phyloP scores from a whole-genome alignment of 2,888 invertebrate species.

The Anarsia innoxiella region DNA sequence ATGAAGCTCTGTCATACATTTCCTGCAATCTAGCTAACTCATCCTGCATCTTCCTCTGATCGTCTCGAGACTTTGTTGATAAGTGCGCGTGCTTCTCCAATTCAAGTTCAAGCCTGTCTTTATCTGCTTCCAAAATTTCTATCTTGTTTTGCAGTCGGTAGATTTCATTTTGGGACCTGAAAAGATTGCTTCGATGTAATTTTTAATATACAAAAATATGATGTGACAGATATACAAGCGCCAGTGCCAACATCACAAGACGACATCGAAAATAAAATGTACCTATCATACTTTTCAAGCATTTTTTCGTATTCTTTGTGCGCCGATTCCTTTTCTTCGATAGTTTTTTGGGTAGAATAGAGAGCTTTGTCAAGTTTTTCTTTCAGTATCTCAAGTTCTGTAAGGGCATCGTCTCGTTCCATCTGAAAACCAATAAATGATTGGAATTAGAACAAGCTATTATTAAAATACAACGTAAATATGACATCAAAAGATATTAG shows the following conservation, averaged over 20 bases:
- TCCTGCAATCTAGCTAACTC: constrained; percentile 90
- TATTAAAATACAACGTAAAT: too few relatives aligned
- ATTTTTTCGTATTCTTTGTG: constrained; percentile 95
- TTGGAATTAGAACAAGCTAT: too few relatives aligned
- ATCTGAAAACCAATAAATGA: constrained; percentile 69
- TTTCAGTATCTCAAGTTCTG: constrained; percentile 89
- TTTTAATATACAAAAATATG: too few relatives aligned
- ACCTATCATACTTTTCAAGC: constrained; percentile 94
- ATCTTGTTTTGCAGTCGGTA: constrained; percentile 92
- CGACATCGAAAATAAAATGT: constrained; percentile 53
- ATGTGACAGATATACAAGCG: too few relatives aligned
- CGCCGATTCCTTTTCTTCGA: constrained; percentile 90
- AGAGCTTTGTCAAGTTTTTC: constrained; percentile 93
- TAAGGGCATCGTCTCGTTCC: constrained; percentile 89
- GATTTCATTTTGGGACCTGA: constrained; percentile 90
- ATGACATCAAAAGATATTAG: too few relatives aligned
- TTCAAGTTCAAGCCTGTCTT: constrained; percentile 89
- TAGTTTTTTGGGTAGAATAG: constrained; percentile 85
- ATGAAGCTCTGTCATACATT: constrained; percentile 89
- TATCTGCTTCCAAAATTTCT: constrained; percentile 90
- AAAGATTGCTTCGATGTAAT: constrained; percentile 23
- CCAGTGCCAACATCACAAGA: constrained; percentile 60
- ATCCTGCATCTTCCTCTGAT: constrained; percentile 89
- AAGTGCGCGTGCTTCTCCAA: constrained; percentile 88
- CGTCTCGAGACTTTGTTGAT: constrained; percentile 87